A percentile compares a stretch with the other conserved stretches of the same genome.
Conservation (phyloP, 2,888 invertebrate species). For the Hydrotaea diabolus region DNA sequence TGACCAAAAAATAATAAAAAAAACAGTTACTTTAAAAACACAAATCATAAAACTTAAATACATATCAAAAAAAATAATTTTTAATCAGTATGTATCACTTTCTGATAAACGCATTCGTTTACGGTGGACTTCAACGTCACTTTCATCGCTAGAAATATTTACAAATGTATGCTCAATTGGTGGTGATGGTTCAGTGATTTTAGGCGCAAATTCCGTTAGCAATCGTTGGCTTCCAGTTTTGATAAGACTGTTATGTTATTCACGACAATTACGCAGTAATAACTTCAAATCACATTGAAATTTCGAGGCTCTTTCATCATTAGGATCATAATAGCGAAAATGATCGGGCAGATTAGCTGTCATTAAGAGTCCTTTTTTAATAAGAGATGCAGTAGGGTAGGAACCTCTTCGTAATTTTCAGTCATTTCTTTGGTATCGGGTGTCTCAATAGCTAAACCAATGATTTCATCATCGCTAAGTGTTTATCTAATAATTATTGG, state of each 20-base stretch:
- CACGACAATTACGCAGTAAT: conserved; percentile 28
- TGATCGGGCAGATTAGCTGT: conserved; percentile 27
- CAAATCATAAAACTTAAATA: no score
- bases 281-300: conserved; percentile 29
- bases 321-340: conserved; percentile 1
- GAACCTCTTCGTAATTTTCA: no score
- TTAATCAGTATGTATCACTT: no score
- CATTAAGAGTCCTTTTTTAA: not conserved
- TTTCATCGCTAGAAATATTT: conserved; percentile 28
- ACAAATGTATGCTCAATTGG: conserved; percentile 11
- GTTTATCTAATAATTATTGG: conserved; percentile 1
- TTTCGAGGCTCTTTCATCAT: no score
- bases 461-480: not conserved
- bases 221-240: conserved; percentile 37
- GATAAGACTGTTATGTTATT: conserved; percentile 21
- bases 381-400: no score
- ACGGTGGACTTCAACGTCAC: not conserved
- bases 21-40: no score
- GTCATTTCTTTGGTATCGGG: no score
- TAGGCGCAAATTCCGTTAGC: conserved; percentile 10
- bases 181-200: conserved; percentile 17
- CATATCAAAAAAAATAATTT: no score
- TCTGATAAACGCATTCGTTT: conserved; percentile 1
- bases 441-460: conserved; percentile 6
- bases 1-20: no score